phyloP scores from a whole-genome alignment of 2,888 invertebrate genomes.

The Temnothorax unifasciatus region DNA sequence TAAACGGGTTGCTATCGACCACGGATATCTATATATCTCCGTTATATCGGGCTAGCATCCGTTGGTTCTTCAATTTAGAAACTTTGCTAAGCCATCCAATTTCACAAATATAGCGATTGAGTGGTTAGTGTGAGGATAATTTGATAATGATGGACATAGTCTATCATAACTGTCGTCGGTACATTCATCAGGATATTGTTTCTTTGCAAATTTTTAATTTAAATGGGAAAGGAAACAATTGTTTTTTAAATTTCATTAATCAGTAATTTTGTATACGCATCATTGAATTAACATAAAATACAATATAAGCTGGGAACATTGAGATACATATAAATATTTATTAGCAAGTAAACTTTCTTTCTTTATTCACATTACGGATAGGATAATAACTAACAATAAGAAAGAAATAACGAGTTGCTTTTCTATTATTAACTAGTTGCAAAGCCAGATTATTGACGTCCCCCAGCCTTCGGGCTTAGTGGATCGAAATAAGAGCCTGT shows the following conservation, averaged over 20 bases:
- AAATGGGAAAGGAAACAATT: neutral
- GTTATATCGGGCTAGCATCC: constrained; percentile 2
- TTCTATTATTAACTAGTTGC: neutral
- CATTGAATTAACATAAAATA: neutral
- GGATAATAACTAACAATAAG: neutral
- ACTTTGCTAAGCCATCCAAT: neutral
- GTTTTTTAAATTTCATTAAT: constrained; percentile 1
- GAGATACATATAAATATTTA: neutral
- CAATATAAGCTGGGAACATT: neutral
- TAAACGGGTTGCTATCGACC: constrained; percentile 17
- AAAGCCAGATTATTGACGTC: constrained; percentile 18
- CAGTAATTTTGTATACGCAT: neutral
- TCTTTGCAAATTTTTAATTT: neutral
- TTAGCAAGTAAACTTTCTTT: neutral
- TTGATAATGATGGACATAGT: neutral
- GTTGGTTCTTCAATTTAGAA: constrained; percentile 10
- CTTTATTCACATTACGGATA: neutral
- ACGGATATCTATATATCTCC: constrained; percentile 23
- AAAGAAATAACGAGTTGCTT: neutral
- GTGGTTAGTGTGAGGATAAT: neutral
- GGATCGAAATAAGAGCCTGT: constrained; percentile 70
- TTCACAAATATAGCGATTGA: constrained; percentile 2
- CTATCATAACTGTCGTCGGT: neutral
- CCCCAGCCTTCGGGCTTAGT: constrained; percentile 16
- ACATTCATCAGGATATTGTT: neutral